These are phyloP conservation scores for Branchellion lobata DNA, from an alignment of 2,888 invertebrate species.

Conservation along the genomic window DNA sequence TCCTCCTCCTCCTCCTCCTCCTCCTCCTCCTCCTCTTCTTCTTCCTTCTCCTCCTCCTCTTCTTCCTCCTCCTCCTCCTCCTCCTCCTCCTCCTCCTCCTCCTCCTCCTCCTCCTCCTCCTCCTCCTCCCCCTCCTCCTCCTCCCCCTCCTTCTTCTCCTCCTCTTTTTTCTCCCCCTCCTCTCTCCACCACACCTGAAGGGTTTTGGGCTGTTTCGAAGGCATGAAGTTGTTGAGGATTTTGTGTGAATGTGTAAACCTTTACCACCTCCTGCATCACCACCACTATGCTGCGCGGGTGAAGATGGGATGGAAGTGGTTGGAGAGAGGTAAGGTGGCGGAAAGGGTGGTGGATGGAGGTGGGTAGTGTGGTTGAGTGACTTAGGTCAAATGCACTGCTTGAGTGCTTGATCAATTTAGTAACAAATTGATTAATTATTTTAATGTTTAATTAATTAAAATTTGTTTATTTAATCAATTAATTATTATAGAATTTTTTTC, in stretches of 20 bases:
- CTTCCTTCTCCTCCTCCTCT: not conserved
- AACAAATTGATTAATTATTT: not conserved
- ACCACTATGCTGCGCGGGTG: conserved; percentile 76
- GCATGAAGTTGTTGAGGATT: conserved; percentile 91
- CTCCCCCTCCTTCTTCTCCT: not conserved
- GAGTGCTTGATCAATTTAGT: not conserved
- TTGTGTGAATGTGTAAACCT: conserved; percentile 95
- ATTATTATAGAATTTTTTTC: no score
- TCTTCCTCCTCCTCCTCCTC: conserved; percentile 28
- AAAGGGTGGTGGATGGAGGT: no score
- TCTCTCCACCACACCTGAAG: not conserved
- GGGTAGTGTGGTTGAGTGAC: no score
- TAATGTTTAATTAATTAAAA: not conserved
- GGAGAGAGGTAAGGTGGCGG: no score
- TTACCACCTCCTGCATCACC: conserved; percentile 87
- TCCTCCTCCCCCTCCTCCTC: not conserved
- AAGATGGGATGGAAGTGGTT: no score
- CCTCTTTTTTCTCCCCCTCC: no score
- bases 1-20: not conserved
- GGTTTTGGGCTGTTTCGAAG: conserved; percentile 69
- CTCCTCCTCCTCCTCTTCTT: not conserved
- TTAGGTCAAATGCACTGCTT: no score
- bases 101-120: conserved; percentile 16
- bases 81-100: conserved; percentile 20
- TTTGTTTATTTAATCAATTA: no score